Base-by-base conservation (phyloP, 2,888 invertebrate species). In the Chymomyza amoena region DNA sequence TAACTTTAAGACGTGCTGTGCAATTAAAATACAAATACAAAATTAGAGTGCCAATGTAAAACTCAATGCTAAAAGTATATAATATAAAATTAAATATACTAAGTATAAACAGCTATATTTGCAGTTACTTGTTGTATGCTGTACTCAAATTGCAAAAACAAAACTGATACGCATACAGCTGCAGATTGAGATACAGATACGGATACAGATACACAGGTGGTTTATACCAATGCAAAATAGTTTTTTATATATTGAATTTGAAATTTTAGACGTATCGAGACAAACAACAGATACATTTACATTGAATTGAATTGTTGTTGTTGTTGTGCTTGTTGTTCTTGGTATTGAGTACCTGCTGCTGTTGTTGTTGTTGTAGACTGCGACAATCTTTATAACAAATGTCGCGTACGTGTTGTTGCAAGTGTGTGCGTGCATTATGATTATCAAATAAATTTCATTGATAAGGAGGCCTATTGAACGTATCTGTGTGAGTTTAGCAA, bases 361-460 rank as follows among this genome's bases (percentile, higher is more conserved):
- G 18, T 54, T 18, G 16, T 54, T 54, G 54, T 20, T 54, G 54
- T n/a, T 54, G 54, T 54, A 6, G 54, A 18, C 54, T 18, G 39
- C 39, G 39, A 54, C 20, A 54, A 54, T 54, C 54, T 54, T 45
- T 45, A 45, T 45, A 45, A 45, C 13, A 45, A 45, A 54, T n/a
- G 54, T 5, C 20, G 7, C 28, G 18, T 57, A 16, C 16, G 9
- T 57, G 9, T 32, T 57, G 28, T 20, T 57, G 20, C 28, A 54
- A 57, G 28, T 32, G 57, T 25, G 50, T 65, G 67, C 57, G 69
- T 69, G 59, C 13, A 16, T 68, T 69, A 72, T 77, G 77, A 76
- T 80, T 85, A 83, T 85, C 85, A 79, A 72, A 73, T 72, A 69
- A 54, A 66, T 64, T 52, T 66, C 25, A 32, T 59, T 59, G n/a